Percentiles rank a stretch among this genome's conserved stretches.
phyloP scores from a whole-genome alignment of 2,888 invertebrate genomes.

The Andrena marginata region DNA sequence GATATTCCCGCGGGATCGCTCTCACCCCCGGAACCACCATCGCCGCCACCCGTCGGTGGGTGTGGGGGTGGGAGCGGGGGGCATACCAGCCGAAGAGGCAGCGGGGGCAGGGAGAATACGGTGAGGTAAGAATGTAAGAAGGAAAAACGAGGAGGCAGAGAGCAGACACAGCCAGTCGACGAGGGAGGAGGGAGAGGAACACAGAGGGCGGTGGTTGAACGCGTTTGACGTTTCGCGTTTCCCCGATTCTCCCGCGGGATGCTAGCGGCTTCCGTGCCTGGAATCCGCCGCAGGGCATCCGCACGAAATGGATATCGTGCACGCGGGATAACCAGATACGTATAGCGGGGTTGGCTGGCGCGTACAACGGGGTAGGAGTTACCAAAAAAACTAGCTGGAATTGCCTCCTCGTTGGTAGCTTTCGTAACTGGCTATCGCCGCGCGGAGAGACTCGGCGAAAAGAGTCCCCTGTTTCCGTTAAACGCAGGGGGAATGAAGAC shows the following conservation, averaged over 20 bases:
- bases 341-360: background rate
- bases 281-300: slow-evolving; percentile 72
- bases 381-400: slow-evolving; percentile 72
- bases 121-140: slow-evolving; percentile 8
- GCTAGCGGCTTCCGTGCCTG: slow-evolving; percentile 68
- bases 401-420: slow-evolving; percentile 62
- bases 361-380: slow-evolving; percentile 48
- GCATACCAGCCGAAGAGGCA: background rate
- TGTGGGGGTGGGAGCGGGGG: slow-evolving; percentile 8
- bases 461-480: slow-evolving; percentile 25
- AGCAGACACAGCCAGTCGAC: slow-evolving; percentile 27
- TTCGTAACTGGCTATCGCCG: slow-evolving; percentile 31
- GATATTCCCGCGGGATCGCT: slow-evolving; percentile 70
- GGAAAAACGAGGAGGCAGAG: slow-evolving; percentile 24
- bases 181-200: slow-evolving; percentile 7
- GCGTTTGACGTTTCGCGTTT: slow-evolving; percentile 73
- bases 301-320: slow-evolving; percentile 73
- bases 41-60: slow-evolving; percentile 22
- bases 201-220: slow-evolving; percentile 22
- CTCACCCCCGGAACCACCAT: slow-evolving; percentile 54
- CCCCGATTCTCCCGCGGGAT: slow-evolving; percentile 71
- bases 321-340: slow-evolving; percentile 69
- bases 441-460: background rate
- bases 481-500: slow-evolving; percentile 32
- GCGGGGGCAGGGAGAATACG: background rate